Conservation (phyloP, 2,797 vertebrate genomes). For the Megalops cyprinoides region DNA sequence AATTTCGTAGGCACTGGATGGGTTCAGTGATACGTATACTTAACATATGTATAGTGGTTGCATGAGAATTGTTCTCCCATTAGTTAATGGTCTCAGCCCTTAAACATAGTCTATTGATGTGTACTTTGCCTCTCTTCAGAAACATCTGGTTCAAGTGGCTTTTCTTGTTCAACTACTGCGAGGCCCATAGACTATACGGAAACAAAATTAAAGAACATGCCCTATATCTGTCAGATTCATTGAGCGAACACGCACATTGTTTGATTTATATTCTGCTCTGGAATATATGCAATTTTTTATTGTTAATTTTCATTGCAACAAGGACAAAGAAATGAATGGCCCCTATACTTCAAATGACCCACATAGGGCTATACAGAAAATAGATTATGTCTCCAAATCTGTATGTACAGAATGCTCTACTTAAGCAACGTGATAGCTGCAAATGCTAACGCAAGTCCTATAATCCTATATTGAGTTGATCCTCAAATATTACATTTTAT, state of each 20-base stretch:
- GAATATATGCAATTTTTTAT: conserved; percentile 71
- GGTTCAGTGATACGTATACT: not conserved
- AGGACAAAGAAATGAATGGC: conserved; percentile 76
- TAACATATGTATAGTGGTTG: not conserved
- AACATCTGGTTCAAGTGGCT: not conserved
- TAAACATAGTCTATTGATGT: no score
- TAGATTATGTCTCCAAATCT: conserved; percentile 25
- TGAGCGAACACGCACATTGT: conserved; percentile 71
- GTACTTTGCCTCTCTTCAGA: not conserved
- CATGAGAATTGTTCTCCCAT: not conserved
- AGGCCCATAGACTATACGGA: conserved; percentile 63
- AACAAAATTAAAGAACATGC: conserved; percentile 76
- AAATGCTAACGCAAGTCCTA: conserved; percentile 56
- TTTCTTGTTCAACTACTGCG: conserved; percentile 23
- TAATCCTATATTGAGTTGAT: conserved; percentile 54
- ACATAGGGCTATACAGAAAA: conserved; percentile 70
- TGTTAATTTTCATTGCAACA: conserved; percentile 80
- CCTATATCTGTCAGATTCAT: conserved; percentile 84
- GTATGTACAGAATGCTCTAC: conserved; percentile 56
- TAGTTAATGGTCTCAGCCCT: not conserved
- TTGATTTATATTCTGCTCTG: conserved; percentile 79
- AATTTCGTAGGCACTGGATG: no score
- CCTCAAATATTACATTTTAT: conserved; percentile 56
- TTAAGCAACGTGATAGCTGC: conserved; percentile 68
- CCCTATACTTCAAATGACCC: conserved; percentile 74